Conservation (phyloP, 2,113 vertebrate species). For the Thymallus thymallus region DNA sequence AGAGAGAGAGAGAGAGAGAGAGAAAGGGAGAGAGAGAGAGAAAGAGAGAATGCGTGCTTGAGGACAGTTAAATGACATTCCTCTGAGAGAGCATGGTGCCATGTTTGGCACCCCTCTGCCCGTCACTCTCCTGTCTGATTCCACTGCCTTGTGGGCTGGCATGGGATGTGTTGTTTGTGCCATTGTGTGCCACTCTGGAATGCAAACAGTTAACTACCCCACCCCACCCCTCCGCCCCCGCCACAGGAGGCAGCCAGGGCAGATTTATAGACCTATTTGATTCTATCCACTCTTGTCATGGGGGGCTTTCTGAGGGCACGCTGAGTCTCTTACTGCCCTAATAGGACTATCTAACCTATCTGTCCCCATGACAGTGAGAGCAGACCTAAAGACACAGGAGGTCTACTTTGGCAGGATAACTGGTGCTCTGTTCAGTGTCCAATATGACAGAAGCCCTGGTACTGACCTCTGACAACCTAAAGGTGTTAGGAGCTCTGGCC, state of each 20-base stretch:
- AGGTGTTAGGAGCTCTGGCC: neutral
- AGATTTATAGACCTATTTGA: constrained; percentile 57
- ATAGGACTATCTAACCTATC: neutral
- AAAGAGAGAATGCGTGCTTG: neutral
- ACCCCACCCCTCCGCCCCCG: constrained; percentile 18
- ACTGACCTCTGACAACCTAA: neutral
- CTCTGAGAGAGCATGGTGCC: constrained; percentile 22
- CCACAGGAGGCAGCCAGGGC: constrained; percentile 4
- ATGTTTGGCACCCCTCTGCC: constrained; percentile 8
- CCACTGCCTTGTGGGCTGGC: neutral
- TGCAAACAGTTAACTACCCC: constrained; percentile 51
- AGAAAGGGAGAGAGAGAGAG: neutral
- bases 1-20: neutral
- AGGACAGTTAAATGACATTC: constrained; percentile 24
- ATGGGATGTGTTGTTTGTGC: constrained; percentile 38
- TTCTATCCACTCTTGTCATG: constrained; percentile 20
- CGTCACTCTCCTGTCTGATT: constrained; percentile 6
- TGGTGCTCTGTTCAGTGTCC: neutral
- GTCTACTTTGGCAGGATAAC: neutral
- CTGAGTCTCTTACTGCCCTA: neutral
- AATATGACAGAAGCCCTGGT: neutral
- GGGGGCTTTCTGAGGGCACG: neutral
- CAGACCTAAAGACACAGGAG: neutral
- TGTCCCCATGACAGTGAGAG: neutral
- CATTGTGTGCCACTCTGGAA: constrained; percentile 49